phyloP scores from a whole-genome alignment of 2,888 invertebrate genomes.

The Pterobdella sp. region DNA sequence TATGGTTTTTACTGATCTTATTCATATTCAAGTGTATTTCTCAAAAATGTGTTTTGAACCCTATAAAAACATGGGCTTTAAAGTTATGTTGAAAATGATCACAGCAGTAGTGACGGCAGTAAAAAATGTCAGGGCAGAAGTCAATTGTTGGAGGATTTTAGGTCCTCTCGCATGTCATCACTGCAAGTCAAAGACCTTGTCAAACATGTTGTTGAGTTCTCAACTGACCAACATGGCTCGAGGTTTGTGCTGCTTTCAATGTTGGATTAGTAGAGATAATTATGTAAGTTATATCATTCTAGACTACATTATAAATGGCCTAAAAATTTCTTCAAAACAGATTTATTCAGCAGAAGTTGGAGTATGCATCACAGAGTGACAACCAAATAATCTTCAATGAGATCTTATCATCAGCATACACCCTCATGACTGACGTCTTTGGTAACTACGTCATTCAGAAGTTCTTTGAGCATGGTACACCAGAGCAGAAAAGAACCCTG shows the following conservation, averaged over 20 bases:
- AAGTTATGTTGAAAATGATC: too few species aligned
- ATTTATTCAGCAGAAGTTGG: conserved; percentile 98
- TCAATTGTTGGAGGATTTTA: conserved; percentile 85
- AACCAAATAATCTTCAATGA: conserved; percentile 97
- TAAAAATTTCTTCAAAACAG: conserved; percentile 52
- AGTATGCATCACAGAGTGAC: conserved; percentile 87
- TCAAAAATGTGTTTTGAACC: not conserved
- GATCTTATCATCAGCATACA: conserved; percentile 63
- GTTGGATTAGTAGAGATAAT: not conserved
- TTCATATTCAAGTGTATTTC: too few species aligned
- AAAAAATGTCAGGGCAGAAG: conserved; percentile 59
- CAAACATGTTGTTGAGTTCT: conserved; percentile 97
- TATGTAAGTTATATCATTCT: not conserved
- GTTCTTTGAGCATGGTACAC: conserved; percentile 96
- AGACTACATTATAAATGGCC: not conserved
- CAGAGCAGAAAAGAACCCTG: conserved; percentile 89
- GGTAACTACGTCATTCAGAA: conserved; percentile 65
- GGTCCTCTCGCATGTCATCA: conserved; percentile 55
- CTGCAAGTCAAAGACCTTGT: conserved; percentile 76
- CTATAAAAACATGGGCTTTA: too few species aligned
- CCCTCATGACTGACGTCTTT: conserved; percentile 98
- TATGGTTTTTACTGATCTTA: too few species aligned
- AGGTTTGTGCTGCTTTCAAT: conserved; percentile 43
- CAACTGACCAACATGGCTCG: conserved; percentile 97
- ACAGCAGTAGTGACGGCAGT: conserved; percentile 35